Evolutionary conservation across 2,888 invertebrate species (phyloP).

Genomic region (Noctua janthe): DNA sequence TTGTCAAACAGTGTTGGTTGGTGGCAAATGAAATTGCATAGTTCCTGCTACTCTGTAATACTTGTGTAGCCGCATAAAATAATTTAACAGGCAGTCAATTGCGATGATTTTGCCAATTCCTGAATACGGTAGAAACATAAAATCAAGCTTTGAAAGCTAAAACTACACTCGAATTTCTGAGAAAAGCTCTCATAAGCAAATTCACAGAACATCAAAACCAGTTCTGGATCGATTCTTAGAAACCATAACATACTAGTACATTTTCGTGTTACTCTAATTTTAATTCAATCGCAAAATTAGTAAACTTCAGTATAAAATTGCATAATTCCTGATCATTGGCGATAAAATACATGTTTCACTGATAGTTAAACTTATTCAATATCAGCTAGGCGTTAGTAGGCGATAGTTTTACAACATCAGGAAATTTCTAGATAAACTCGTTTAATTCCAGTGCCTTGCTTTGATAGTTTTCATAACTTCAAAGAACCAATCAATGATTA

Average conservation of each 20-base stretch:
- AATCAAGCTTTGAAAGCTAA: not conserved
- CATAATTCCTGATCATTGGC: not conserved
- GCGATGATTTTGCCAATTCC: not conserved
- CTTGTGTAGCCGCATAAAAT: slow-evolving; percentile 1
- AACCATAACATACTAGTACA: not conserved
- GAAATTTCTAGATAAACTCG: not conserved
- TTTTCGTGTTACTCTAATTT: not conserved
- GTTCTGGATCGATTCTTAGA: not conserved
- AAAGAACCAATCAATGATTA: not conserved
- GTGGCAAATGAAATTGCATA: not conserved
- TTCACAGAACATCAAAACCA: not conserved
- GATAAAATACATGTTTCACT: not conserved
- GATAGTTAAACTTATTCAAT: not conserved
- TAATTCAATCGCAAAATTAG: not conserved
- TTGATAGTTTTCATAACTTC: not conserved
- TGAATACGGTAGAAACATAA: not conserved
- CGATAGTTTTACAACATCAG: not conserved
- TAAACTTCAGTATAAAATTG: not conserved
- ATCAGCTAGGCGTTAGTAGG: not conserved
- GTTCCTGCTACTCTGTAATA: not conserved
- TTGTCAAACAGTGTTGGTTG: slow-evolving; percentile 1
- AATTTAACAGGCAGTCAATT: slow-evolving; percentile 7
- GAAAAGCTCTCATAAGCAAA: not conserved
- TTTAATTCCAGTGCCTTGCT: not conserved
- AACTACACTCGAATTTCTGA: not conserved